Conservation (phyloP, 64 coral and sea anemone genomes). For the Actinia tenebrosa region DNA sequence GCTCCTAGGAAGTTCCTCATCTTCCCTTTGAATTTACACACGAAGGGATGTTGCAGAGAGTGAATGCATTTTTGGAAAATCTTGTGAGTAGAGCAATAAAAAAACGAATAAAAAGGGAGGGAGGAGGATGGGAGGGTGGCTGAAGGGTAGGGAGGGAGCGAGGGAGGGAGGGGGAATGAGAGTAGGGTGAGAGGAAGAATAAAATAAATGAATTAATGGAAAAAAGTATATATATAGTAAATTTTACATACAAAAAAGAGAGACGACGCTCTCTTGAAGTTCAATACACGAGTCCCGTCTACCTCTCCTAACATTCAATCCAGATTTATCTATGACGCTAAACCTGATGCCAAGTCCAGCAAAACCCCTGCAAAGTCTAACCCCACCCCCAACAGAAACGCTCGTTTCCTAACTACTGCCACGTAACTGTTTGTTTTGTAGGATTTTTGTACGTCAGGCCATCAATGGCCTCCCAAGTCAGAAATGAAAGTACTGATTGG, state of each 20-base stretch:
- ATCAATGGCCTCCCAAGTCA: slow-evolving; percentile 35
- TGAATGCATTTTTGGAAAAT: slow-evolving; percentile 58
- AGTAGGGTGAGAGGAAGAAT: no score
- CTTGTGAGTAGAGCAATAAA: slow-evolving; percentile 1
- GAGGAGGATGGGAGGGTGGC: not conserved
- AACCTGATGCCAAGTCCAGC: no score
- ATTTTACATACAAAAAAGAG: no score
- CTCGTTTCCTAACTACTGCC: not conserved
- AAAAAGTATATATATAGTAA: no score
- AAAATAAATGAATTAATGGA: no score
- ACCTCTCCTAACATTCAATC: no score
- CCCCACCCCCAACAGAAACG: not conserved
- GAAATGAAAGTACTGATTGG: slow-evolving; percentile 23
- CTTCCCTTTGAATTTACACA: slow-evolving; percentile 60
- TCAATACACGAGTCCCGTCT: no score
- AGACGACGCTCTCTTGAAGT: no score
- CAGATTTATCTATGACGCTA: no score
- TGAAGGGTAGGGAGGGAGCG: no score
- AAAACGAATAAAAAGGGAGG: not conserved
- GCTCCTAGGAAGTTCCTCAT: slow-evolving; percentile 36
- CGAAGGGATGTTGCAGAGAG: slow-evolving; percentile 56
- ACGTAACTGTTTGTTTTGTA: not conserved
- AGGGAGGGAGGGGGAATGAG: not conserved
- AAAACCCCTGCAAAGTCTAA: no score
- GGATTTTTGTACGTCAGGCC: slow-evolving; percentile 37